Percentiles rank a stretch among this genome's conserved stretches.
These are phyloP conservation scores for Ophion obscuratus DNA, from an alignment of 2,888 invertebrate genomes.

Conservation along the genomic window DNA sequence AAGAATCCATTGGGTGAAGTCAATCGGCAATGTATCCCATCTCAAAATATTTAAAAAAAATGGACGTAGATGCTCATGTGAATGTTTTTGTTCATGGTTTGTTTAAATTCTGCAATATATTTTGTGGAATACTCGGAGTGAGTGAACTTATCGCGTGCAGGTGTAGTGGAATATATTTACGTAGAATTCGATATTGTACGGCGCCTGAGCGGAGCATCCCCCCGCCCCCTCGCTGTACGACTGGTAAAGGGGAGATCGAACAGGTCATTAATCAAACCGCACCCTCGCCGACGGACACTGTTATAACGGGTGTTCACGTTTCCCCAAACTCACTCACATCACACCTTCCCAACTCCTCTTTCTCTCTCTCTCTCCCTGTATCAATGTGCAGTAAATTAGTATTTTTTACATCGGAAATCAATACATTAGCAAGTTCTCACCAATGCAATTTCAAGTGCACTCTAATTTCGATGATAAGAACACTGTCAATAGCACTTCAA, in stretches of 20 bases:
- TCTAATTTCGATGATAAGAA: background rate
- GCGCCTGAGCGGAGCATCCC: slow-evolving; percentile 76
- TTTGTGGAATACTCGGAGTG: background rate
- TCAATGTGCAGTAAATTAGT: background rate
- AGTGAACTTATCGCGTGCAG: slow-evolving; percentile 63
- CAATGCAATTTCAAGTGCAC: background rate
- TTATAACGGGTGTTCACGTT: slow-evolving; percentile 76
- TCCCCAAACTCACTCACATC: slow-evolving; percentile 47
- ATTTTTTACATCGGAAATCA: background rate
- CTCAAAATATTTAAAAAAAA: background rate
- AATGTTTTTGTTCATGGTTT: background rate
- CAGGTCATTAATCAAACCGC: slow-evolving; percentile 84
- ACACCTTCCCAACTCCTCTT: slow-evolving; percentile 49
- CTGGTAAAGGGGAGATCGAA: slow-evolving; percentile 78
- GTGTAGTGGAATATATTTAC: slow-evolving; percentile 75
- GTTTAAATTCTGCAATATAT: slow-evolving; percentile 40
- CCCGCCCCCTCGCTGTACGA: slow-evolving; percentile 66
- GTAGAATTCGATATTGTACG: slow-evolving; percentile 80
- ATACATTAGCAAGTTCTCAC: slow-evolving; percentile 10
- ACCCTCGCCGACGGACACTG: slow-evolving; percentile 80
- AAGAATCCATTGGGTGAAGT: background rate
- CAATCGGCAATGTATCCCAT: background rate
- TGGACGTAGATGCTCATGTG: background rate
- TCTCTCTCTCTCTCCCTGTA: slow-evolving; percentile 10
- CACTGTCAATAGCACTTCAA: background rate